Conservation (phyloP, 2,888 invertebrate genomes). For the Smittia sp. region DNA sequence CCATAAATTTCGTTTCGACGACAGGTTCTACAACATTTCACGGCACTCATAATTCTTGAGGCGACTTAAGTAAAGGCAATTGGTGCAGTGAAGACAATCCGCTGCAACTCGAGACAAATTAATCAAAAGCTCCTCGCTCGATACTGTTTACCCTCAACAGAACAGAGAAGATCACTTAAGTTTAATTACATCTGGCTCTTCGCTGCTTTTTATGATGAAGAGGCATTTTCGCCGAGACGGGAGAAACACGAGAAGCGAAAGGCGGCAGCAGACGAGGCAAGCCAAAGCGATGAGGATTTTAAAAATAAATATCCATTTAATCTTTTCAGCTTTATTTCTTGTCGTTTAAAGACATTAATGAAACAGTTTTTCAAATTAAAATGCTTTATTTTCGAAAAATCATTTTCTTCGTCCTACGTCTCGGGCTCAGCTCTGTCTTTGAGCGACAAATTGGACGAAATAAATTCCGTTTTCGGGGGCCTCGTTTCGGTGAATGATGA, state of each 20-base stretch:
- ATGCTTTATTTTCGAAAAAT: conserved; percentile 12
- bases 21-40: conserved; percentile 38
- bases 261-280: conserved; percentile 1
- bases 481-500: not conserved
- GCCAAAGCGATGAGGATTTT: conserved; percentile 18
- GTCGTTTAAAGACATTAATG: conserved; percentile 26
- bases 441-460: conserved; percentile 36
- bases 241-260: not conserved
- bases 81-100: conserved; percentile 30
- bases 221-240: not conserved
- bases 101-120: conserved; percentile 14
- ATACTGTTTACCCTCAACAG: conserved; percentile 3
- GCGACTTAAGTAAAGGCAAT: conserved; percentile 30
- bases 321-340: conserved; percentile 15
- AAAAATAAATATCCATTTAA: conserved; percentile 32
- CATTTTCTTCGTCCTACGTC: not conserved
- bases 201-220: conserved; percentile 8
- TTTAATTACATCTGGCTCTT: conserved; percentile 26
- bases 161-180: conserved; percentile 26
- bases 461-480: conserved; percentile 9
- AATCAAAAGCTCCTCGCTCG: conserved; percentile 21
- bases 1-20: conserved; percentile 35
- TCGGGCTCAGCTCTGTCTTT: not conserved
- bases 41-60: conserved; percentile 7
- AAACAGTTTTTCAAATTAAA: conserved; percentile 28